Base-by-base conservation (phyloP, 2,797 vertebrate genomes). In the Malurus splendens region DNA sequence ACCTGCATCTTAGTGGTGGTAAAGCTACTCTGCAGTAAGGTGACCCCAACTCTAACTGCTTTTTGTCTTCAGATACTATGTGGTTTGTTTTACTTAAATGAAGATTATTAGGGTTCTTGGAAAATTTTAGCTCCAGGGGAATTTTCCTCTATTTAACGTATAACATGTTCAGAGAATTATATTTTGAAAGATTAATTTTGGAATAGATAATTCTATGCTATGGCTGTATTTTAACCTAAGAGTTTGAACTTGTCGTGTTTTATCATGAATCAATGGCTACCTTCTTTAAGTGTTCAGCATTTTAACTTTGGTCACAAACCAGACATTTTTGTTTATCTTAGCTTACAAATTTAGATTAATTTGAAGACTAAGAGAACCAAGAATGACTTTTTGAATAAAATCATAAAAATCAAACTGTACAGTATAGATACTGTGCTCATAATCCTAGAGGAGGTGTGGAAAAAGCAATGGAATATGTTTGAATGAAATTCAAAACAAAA, bases 181-280 rank as follows among this genome's bases (percentile, higher is more conserved):
- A 93, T 90, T 95, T 60, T 94, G 62, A 87, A 89, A 82, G 88
- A 83, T 61, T 91, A 79, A 85, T 94, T 95, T 95, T 94, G 86
- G 81, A 85, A 68, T 68, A 89, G 59, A 78, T 91, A 93, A 87
- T 94, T 92, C 80, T 96, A 90, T 84, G 76, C 71, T 93, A 65
- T 89, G 77, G 74, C 60, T 92, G 48, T 94, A 79, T 93, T 94
- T 94, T 92, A 95, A 86, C 55, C 73, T 75, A 90, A 87, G 91
- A 92, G 38, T 83, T 84, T 84, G 92, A 89, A 76, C 32, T 90
- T 94, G 30, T 86, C 88, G 85, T 94, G 82, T 93, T 91, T 93
- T 80, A 84, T 77, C 81, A 81, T 81, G 62, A 94, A 87, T 86
- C 41, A 81, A 25, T 89, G 62, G 30, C 68, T 75, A 17, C 66